Base-by-base conservation (phyloP, 2,888 invertebrate species). In the Lydus trimaculatus region DNA sequence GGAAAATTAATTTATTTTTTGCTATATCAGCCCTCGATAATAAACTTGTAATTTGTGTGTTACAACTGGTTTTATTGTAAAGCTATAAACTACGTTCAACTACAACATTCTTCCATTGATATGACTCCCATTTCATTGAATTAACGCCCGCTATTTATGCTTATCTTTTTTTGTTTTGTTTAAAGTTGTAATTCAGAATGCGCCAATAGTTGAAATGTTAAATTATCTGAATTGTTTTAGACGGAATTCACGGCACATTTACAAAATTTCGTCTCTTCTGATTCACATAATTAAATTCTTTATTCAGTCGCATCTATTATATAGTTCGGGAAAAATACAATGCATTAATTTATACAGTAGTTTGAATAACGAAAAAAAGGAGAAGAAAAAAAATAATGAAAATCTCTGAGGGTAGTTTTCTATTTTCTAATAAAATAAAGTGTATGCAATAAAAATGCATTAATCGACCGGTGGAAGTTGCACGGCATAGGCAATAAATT, bases 381-480 rank as follows among this genome's bases (percentile, higher is more conserved):
- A 31, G 39, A 31, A 62, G 39, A 59, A 63, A 63, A 60, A 63
- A 43, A 25, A 43, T 20, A 20, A 63, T 52, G 43, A 8, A 31
- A 31, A 20, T 48, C n/a, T 31, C 9, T 31, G 31, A 23, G 36
- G 31, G 36, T 36, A n/a, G 8, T 36, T 61, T 31, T 39, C 20
- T 13, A 31, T n/a, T 60, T 56, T 78, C 79, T 79, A 79, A 80
- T 81, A 81, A 80, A 81, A 81, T 78, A 78, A 76, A 81, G 80
- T 79, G 80, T 79, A 79, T 31, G 39, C 76, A 78, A 75, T 80
- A 80, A 81, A 81, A 80, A 69, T 76, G 78, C 81, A 80, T 81
- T 80, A 79, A 79, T 78, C 75, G 75, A 76, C 76, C 78, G 78
- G 77, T 79, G 78, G 62, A 61, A 28, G 58, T 28, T 28, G 36